A percentile compares a stretch with the other conserved stretches of the same genome.
Evolutionary conservation across 1,140 invertebrate species (phyloP).

Genomic region (Helicoverpa zea): DNA sequence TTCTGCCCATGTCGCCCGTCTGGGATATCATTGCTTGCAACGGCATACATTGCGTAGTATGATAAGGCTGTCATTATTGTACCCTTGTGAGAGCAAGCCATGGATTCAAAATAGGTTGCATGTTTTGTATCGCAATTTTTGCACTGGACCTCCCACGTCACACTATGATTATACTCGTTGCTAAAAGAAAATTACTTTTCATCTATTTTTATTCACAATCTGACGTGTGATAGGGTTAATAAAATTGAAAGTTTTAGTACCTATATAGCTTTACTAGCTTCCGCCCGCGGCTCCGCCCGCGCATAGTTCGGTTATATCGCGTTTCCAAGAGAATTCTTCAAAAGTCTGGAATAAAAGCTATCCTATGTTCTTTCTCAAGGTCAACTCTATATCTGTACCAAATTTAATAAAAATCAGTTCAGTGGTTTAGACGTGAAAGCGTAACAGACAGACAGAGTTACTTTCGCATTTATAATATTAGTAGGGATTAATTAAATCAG

Average conservation of each 20-base stretch:
- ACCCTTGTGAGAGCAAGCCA: background rate
- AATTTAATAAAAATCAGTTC: no score
- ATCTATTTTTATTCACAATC: constrained; percentile 56
- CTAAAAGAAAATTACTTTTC: constrained; percentile 56
- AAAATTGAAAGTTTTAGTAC: constrained; percentile 4
- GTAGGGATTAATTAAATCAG: background rate
- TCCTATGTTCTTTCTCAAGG: no score
- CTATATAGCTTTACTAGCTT: background rate
- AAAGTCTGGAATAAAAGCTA: no score
- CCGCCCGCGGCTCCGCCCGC: no score
- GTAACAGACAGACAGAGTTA: no score
- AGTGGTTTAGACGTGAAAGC: no score
- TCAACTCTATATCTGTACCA: no score
- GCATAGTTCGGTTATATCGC: no score
- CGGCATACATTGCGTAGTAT: constrained; percentile 45
- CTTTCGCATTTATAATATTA: no score
- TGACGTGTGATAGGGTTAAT: constrained; percentile 29
- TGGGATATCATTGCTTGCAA: background rate
- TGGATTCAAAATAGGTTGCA: background rate
- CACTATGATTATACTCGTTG: constrained; percentile 51
- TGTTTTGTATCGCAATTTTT: background rate
- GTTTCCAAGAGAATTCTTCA: no score
- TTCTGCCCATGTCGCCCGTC: no score
- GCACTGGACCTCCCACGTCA: constrained; percentile 53
- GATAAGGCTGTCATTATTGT: background rate